Percentiles rank a stretch among this genome's conserved stretches.
Conservation (phyloP, 2,888 invertebrate genomes). For the Polyommatus iphigenia region DNA sequence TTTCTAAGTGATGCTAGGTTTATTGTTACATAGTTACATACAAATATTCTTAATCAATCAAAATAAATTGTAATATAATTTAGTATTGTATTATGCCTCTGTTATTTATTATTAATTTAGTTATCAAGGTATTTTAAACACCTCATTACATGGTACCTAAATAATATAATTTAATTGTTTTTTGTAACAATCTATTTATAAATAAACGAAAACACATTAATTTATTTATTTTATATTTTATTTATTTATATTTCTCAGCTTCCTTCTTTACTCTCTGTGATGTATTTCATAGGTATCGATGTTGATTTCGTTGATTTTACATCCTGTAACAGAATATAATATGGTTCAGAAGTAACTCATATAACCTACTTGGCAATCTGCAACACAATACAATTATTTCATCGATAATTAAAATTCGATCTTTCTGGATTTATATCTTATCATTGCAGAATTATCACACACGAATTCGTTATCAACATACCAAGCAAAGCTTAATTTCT, state of each 20-base stretch:
- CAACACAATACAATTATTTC: not conserved
- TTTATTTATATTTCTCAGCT: constrained; percentile 48
- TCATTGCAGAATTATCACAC: not conserved
- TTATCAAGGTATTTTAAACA: too few relatives aligned
- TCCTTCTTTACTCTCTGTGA: constrained; percentile 58
- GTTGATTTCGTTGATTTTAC: constrained; percentile 51
- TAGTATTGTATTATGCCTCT: too few relatives aligned
- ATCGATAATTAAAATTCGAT: not conserved
- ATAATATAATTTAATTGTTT: not conserved
- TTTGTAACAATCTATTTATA: not conserved
- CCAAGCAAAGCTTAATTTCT: not conserved
- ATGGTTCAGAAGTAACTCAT: not conserved
- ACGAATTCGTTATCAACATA: not conserved
- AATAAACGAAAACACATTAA: not conserved
- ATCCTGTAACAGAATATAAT: constrained; percentile 51
- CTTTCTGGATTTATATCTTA: not conserved
- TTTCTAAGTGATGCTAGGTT: too few relatives aligned
- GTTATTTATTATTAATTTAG: too few relatives aligned
- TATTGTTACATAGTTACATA: too few relatives aligned
- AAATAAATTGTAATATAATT: too few relatives aligned
- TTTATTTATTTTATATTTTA: not conserved
- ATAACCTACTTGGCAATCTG: not conserved
- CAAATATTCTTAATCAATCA: too few relatives aligned
- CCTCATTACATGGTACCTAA: too few relatives aligned
- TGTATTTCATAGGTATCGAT: constrained; percentile 64